Evolutionary conservation across 1,140 invertebrate species (phyloP), one percentile per base, ranked within the genome.

Genomic region (Goniozus legneri): DNA sequence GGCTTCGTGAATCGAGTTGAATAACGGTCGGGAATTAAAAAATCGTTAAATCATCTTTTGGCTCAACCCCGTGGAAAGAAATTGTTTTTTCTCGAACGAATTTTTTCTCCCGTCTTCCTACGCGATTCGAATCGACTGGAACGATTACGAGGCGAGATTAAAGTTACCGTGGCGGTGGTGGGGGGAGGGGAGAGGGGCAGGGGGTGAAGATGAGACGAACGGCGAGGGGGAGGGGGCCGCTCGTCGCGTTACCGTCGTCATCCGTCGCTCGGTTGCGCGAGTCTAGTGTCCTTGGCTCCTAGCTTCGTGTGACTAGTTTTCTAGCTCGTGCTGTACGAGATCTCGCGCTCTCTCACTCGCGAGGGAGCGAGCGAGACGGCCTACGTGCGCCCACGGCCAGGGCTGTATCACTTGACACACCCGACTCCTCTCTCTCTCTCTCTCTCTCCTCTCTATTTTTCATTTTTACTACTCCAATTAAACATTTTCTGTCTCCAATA

Each of bases 271-370:
- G n/a, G n/a, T n/a, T n/a, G n/a, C 21, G 19, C 16, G n/a, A 41
- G 32, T 43, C 24, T 56, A 53, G 55, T 62, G 60, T 69, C 66
- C 65, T 67, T 67, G 60, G 58, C 49, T 62, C 49, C 47, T 62
- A 27, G 12, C 6, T 51, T 66, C 59, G 62, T 64, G 51, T 67
- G 47, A 54, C 38, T 38, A 27, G 12, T 35, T 36, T n/a, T n/a
- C n/a, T n/a, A n/a, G n/a, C n/a, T n/a, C n/a, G n/a, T n/a, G n/a
- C n/a, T n/a, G n/a, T n/a, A n/a, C n/a, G n/a, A n/a, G n/a, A n/a
- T n/a, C n/a, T n/a, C n/a, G n/a, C n/a, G n/a, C n/a, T n/a, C n/a
- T n/a, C n/a, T n/a, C n/a, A n/a, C n/a, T n/a, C n/a, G n/a, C 56
- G 46, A 39, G 24, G 24, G 6, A 27, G 47, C 41, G 48, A 39